Evolutionary conservation across 1,140 invertebrate species (phyloP), one percentile per base, ranked within the genome.

Genomic region (Conopomorpha cramerella): DNA sequence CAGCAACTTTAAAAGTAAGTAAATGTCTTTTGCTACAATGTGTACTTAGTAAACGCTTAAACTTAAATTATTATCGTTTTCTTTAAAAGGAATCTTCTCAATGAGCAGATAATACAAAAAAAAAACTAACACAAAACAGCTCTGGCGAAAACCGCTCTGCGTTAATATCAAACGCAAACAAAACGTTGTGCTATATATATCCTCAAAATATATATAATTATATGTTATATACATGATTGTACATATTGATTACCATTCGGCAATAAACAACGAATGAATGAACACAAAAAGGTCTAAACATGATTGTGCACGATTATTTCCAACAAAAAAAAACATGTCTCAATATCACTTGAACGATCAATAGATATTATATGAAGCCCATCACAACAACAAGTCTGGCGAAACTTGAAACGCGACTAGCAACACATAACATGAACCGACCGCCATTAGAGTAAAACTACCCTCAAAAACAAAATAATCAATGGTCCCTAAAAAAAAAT

Each of bases 401-500:
- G 70, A 42, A 35, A 54, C 55, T 52, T 55, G 38, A 31, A 13
- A 39, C 23, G 17, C 34, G 41, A 49, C 33, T 41, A 26, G 10
- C 6, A 40, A 36, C 36, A 14, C 3, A 12, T 34, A 33, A 32
- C 35, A 43, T n/a, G n/a, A n/a, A n/a, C n/a, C n/a, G n/a, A n/a
- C n/a, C n/a, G n/a, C n/a, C n/a, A n/a, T n/a, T n/a, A n/a, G n/a
- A n/a, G n/a, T n/a, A n/a, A n/a, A 40, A 51, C 48, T 60, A 70
- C 40, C 46, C 49, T 53, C 46, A 45, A 48, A 49, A 55, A 45
- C 55, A n/a, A n/a, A n/a, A n/a, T n/a, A n/a, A n/a, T n/a, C 65
- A 74, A 68, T 76, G 67, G 71, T 76, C 71, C 71, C 68, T 72
- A 71, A 62, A 61, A 54, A 66, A 70, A 59, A 31, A 13, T 61